Percentiles rank a stretch among this genome's conserved stretches.
Evolutionary conservation across 2,113 vertebrate species (phyloP).

Genomic region (Dicentrarchus labrax): DNA sequence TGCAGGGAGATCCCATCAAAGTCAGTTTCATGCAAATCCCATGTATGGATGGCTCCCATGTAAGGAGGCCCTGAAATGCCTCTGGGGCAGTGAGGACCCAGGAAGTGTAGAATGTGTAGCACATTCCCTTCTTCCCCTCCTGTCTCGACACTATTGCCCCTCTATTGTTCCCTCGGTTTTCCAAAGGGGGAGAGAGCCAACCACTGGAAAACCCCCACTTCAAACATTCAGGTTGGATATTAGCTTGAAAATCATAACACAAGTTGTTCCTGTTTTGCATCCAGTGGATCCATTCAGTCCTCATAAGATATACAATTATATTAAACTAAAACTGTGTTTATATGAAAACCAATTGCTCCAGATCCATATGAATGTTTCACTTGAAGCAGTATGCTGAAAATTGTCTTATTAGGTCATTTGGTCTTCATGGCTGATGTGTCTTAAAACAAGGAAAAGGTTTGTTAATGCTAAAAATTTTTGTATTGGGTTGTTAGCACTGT

Average conservation of each 20-base stretch:
- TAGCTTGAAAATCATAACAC: conserved; percentile 37
- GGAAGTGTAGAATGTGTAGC: conserved; percentile 45
- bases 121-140: conserved; percentile 49
- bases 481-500: no score
- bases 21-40: conserved; percentile 50
- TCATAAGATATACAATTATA: conserved; percentile 36
- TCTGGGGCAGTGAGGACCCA: conserved; percentile 46
- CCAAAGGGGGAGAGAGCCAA: conserved; percentile 16
- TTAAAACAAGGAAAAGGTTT: conserved; percentile 4
- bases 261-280: conserved; percentile 18
- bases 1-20: conserved; percentile 63
- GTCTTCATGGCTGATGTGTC: conserved; percentile 6
- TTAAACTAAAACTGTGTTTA: conserved; percentile 34
- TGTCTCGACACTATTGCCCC: conserved; percentile 32
- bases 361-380: background rate
- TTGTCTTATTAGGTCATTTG: conserved; percentile 12
- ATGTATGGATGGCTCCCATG: conserved; percentile 18
- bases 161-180: conserved; percentile 60
- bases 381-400: conserved; percentile 15
- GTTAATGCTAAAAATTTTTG: background rate
- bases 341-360: conserved; percentile 6
- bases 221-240: conserved; percentile 39
- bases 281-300: conserved; percentile 20
- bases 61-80: conserved; percentile 45
- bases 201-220: conserved; percentile 52